Conservation (phyloP, 2,888 invertebrate species). For the Agrochola litura region DNA sequence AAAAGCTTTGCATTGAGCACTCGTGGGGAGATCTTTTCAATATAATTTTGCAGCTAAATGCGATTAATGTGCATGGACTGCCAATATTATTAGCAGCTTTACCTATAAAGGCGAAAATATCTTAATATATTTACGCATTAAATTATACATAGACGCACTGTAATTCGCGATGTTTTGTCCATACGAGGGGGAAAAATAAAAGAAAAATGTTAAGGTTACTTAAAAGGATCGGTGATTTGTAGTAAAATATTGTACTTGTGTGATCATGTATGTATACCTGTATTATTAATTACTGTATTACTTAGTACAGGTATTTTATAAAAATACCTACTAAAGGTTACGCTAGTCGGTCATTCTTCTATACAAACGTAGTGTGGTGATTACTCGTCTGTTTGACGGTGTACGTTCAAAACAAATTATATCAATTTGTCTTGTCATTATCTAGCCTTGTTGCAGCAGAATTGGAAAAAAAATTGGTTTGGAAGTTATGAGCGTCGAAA, state of each 20-base stretch:
- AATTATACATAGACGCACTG: background rate
- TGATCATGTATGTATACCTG: background rate
- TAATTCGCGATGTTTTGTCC: background rate
- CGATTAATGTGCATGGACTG: slow-evolving; percentile 36
- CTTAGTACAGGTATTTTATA: background rate
- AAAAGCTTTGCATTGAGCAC: slow-evolving; percentile 45
- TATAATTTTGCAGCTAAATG: slow-evolving; percentile 31
- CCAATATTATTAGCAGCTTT: slow-evolving; percentile 20
- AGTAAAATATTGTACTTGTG: background rate
- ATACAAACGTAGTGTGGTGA: too few relatives aligned
- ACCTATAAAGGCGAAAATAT: background rate
- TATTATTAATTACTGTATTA: background rate
- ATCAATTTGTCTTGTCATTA: too few relatives aligned
- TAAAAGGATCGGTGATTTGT: background rate
- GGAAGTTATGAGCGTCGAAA: too few relatives aligned
- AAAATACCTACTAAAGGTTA: background rate
- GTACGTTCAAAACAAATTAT: too few relatives aligned
- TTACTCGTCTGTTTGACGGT: too few relatives aligned
- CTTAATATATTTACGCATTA: background rate
- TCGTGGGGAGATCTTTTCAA: slow-evolving; percentile 45
- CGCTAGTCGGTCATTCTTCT: too few relatives aligned
- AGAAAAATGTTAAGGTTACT: background rate
- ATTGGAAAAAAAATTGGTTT: too few relatives aligned
- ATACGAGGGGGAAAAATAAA: background rate
- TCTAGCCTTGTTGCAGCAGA: too few relatives aligned